Conservation (phyloP, 2,888 invertebrate species). For the Sminthurides aquaticus region DNA sequence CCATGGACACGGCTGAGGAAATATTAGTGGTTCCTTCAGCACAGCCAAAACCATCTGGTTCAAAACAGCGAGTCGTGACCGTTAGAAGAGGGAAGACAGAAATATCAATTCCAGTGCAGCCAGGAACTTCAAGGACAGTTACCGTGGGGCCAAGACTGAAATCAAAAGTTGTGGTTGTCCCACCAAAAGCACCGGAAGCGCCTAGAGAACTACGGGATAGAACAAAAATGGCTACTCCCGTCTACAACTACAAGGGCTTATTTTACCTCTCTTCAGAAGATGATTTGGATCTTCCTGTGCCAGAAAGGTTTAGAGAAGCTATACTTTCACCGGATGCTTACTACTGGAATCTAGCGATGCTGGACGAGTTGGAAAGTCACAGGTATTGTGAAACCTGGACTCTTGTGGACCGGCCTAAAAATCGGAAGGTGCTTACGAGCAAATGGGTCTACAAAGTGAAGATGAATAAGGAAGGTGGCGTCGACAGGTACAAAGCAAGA, state of each 20-base stretch:
- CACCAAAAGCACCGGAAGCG: neutral
- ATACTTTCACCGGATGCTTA: slow-evolving; percentile 1
- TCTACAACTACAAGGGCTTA: neutral
- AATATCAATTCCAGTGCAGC: too few species aligned
- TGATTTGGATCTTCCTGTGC: too few species aligned
- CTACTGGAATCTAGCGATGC: slow-evolving; percentile 26
- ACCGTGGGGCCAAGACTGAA: too few species aligned
- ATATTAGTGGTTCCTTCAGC: too few species aligned
- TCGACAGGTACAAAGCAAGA: slow-evolving; percentile 22
- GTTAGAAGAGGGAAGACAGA: too few species aligned
- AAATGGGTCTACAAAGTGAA: slow-evolving; percentile 23
- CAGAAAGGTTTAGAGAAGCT: neutral
- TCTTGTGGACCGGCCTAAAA: slow-evolving; percentile 13
- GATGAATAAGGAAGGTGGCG: neutral
- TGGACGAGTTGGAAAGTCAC: slow-evolving; percentile 16
- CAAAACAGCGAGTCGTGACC: too few species aligned
- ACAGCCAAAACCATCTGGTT: too few species aligned
- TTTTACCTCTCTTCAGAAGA: too few species aligned
- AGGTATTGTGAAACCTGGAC: slow-evolving; percentile 9
- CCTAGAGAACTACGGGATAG: neutral
- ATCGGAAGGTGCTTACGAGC: slow-evolving; percentile 9
- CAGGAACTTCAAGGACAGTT: too few species aligned
- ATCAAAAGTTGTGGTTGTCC: too few species aligned
- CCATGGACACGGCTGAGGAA: too few species aligned
- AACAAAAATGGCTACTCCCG: neutral